Percentiles rank a stretch among this genome's conserved stretches.
These are phyloP conservation scores for Ammospiza nelsoni DNA, from an alignment of 2,113 vertebrate species.

Conservation along the genomic window DNA sequence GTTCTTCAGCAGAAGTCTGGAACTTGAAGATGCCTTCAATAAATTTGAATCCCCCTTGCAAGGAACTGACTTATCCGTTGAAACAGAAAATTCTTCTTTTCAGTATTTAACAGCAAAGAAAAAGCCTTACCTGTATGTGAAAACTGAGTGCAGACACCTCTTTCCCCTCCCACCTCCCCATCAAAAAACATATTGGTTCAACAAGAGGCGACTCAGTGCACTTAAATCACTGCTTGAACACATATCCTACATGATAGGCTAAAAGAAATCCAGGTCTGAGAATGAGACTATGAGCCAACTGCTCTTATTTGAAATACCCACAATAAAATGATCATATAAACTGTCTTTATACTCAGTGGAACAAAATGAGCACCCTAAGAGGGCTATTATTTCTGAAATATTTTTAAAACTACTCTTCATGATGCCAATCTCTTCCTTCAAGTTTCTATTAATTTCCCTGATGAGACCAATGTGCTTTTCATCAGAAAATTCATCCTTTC, in stretches of 20 bases:
- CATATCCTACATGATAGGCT: not conserved
- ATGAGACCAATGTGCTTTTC: not conserved
- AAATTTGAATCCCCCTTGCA: not conserved
- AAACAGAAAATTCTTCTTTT: not conserved
- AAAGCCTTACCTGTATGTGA: not conserved
- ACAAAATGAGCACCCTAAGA: not conserved
- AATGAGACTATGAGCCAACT: not conserved
- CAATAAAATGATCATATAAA: not conserved
- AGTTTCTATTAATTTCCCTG: not conserved
- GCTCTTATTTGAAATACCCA: not conserved
- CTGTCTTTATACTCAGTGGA: not conserved
- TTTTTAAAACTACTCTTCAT: not conserved
- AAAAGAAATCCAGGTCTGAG: not conserved
- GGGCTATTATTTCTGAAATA: not conserved
- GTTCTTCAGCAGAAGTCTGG: not conserved
- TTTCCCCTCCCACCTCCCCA: accelerated
- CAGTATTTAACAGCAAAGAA: not conserved
- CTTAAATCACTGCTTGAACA: not conserved
- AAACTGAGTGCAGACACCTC: not conserved
- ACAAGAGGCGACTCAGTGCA: not conserved
- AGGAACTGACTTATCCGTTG: not conserved
- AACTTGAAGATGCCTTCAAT: not conserved
- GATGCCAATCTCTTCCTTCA: not conserved
- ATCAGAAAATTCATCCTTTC: not conserved
- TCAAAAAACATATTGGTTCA: not conserved